phyloP scores from a whole-genome alignment of 2,797 vertebrate species.

The Sebastes minor region DNA sequence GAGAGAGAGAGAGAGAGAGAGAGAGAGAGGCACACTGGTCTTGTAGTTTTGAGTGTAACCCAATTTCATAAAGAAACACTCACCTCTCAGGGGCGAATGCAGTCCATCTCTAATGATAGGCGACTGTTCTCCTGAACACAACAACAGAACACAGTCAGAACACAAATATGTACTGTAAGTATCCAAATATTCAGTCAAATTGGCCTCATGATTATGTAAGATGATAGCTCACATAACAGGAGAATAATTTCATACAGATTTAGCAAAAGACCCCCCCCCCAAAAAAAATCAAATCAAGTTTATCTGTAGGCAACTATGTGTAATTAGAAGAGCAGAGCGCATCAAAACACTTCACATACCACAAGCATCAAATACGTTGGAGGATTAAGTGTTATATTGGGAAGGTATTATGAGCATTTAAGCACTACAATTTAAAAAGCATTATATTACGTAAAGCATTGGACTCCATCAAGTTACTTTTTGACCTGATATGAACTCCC shows the following conservation, averaged over 20 bases:
- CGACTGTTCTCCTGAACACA: conserved; percentile 85
- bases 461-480: neutral
- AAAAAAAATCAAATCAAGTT: neutral
- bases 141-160: conserved; percentile 10
- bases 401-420: neutral
- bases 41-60: neutral
- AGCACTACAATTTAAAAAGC: neutral
- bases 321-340: neutral
- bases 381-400: neutral
- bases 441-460: neutral
- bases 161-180: neutral
- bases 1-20: neutral
- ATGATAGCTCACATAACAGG: neutral
- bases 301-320: neutral
- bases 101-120: conserved; percentile 87
- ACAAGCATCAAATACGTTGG: neutral
- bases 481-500: neutral
- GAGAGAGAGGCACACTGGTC: neutral
- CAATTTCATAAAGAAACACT: neutral
- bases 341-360: neutral
- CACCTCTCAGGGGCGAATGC: conserved; percentile 87
- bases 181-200: neutral
- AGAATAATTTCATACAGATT: neutral
- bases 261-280: neutral
- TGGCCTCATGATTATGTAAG: neutral